Conservation (phyloP, 2,113 vertebrate genomes). For the Choloepus hoffmanni region DNA sequence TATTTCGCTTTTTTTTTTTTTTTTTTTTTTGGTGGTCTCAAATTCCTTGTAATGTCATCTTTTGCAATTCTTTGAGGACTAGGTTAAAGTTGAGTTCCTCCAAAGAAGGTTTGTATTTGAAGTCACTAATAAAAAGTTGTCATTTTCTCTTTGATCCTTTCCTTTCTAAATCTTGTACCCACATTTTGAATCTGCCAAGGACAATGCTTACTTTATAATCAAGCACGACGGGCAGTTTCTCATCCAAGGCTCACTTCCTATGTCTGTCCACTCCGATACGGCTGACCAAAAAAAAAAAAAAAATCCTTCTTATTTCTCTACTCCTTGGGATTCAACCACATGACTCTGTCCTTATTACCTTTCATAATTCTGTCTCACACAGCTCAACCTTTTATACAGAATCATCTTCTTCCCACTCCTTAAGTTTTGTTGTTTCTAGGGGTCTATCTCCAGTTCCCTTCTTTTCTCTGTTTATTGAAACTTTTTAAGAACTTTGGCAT, state of each 20-base stretch:
- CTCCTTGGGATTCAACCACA: background rate
- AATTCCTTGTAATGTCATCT: background rate
- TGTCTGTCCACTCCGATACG: background rate
- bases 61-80: background rate
- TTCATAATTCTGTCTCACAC: background rate
- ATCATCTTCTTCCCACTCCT: background rate
- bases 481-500: background rate
- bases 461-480: background rate
- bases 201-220: background rate
- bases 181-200: constrained; percentile 2
- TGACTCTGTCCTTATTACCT: background rate
- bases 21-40: background rate
- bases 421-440: background rate
- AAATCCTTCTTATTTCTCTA: background rate
- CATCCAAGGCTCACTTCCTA: background rate
- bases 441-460: background rate
- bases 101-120: background rate
- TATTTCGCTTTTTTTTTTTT: background rate
- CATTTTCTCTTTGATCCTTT: constrained; percentile 42
- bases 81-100: background rate
- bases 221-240: background rate
- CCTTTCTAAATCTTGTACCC: background rate
- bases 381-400: background rate
- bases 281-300: background rate
- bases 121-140: background rate